Base-by-base conservation (phyloP, 2,113 vertebrate genomes). In the Heptranchias perlo region DNA sequence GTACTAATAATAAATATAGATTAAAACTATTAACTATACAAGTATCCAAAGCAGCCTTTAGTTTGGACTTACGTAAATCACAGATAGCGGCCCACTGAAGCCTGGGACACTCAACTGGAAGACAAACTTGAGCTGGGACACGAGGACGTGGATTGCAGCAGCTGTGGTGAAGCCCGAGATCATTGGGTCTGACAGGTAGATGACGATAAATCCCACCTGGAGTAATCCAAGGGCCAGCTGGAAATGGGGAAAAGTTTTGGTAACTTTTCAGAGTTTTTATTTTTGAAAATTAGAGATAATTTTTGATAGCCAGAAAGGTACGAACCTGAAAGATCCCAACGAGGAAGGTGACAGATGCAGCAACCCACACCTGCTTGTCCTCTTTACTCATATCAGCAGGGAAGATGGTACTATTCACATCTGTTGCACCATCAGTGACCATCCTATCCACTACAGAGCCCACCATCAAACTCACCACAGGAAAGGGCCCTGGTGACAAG, bases 81-180 rank as follows among this genome's bases (percentile, higher is more conserved):
- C 87, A 18, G 98, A 96, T 4, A 99, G 96, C 0, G 98, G 98
- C 95, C 97, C 98, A 2, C 97, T 98, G 96, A 98, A 96, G 89
- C 98, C 97, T 0, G 97, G 97, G 2, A 99, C 98, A 0, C 39
- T 2, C 16, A 99, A 96, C 0, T 99, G 99, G 65, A 99, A 76
- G 64, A 99, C 98, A 97, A 99, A 99, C 97, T 99, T 99, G 95
- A 99, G 97, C 96, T 99, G 99, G 73, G 99, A 99, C 96, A 99
- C 97, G 96, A 99, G 93, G 96, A 99, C 99, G 16, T 99, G 99
- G 95, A 99, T 10, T 0, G 99, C 99, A 0, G 99, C 99, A 4
- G 98, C 99, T 0, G 99, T 99, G 1, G 99, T 99, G 97, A 99
- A 99, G 96, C 98, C 99, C 0, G 99, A 99, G 96, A 99, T 98